Conservation (phyloP, 2,888 invertebrate genomes). For the Vesta saturnalis region DNA sequence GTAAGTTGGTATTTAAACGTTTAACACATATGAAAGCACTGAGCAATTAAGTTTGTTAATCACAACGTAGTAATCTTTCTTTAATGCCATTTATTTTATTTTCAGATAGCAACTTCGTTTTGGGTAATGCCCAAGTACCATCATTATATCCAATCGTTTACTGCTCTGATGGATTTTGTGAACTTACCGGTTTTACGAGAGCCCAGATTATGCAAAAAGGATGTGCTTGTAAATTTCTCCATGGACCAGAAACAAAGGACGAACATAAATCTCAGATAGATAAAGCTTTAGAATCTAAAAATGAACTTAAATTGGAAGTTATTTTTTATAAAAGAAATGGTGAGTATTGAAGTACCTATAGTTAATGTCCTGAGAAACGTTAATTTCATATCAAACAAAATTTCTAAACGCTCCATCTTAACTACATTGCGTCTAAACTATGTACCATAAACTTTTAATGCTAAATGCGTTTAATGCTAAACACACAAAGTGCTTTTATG, state of each 20-base stretch:
- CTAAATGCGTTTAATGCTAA: too few species aligned
- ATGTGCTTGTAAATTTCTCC: conserved; percentile 94
- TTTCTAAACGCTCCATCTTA: too few species aligned
- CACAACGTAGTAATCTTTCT: too few species aligned
- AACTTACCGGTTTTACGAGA: conserved; percentile 91
- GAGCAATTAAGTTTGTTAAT: too few species aligned
- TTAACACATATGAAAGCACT: too few species aligned
- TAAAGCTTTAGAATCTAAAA: conserved; percentile 87
- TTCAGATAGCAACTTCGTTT: conserved; percentile 95
- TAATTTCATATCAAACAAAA: too few species aligned
- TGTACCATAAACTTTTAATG: too few species aligned
- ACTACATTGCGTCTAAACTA: too few species aligned
- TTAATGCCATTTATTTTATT: conserved; percentile 42
- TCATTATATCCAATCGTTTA: conserved; percentile 91
- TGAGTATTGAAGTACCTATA: conserved; percentile 69
- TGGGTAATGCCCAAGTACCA: conserved; percentile 94
- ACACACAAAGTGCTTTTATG: too few species aligned
- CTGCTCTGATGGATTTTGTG: conserved; percentile 96
- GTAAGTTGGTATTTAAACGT: too few species aligned
- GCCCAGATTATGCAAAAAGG: conserved; percentile 98
- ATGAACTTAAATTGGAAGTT: conserved; percentile 93
- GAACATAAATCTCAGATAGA: conserved; percentile 91
- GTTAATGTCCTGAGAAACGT: background rate
- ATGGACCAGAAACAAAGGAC: conserved; percentile 90
- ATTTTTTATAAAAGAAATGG: conserved; percentile 96